A percentile compares a stretch with the other conserved stretches of the same genome.
phyloP scores from a whole-genome alignment of 2,797 vertebrate species.

The Tangara arthus region DNA sequence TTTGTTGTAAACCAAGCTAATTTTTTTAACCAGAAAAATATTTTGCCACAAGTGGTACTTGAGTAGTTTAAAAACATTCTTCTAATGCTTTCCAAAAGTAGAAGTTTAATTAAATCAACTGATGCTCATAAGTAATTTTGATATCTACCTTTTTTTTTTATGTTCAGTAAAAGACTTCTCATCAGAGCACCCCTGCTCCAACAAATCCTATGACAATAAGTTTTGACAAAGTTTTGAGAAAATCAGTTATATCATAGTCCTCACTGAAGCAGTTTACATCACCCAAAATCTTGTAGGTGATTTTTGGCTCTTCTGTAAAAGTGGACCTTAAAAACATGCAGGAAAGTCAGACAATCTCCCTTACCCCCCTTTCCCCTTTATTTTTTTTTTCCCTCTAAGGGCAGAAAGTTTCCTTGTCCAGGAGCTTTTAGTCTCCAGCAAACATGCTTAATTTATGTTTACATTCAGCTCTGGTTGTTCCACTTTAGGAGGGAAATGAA shows the following conservation, averaged over 20 bases:
- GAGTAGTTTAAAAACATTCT: neutral
- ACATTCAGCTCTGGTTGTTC: neutral
- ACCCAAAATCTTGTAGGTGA: neutral
- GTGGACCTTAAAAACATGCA: neutral
- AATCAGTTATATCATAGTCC: neutral
- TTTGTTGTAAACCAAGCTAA: neutral
- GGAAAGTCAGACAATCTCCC: neutral
- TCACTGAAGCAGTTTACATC: neutral
- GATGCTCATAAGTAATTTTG: neutral
- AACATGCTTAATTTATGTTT: neutral
- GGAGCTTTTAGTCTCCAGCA: neutral
- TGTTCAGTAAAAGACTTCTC: neutral
- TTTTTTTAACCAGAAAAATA: neutral
- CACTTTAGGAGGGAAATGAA: neutral
- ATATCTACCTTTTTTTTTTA: neutral
- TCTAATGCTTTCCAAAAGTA: neutral
- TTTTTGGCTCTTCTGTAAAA: neutral
- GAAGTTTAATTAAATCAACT: neutral
- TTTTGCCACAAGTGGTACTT: neutral
- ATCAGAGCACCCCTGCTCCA: neutral
- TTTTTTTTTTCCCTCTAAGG: neutral
- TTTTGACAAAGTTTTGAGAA: neutral
- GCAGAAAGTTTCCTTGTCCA: neutral
- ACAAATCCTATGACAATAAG: neutral
- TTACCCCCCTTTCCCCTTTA: accelerated